These are phyloP conservation scores for Tetrax tetrax DNA, from an alignment of 2,113 vertebrate genomes.

Conservation along the genomic window DNA sequence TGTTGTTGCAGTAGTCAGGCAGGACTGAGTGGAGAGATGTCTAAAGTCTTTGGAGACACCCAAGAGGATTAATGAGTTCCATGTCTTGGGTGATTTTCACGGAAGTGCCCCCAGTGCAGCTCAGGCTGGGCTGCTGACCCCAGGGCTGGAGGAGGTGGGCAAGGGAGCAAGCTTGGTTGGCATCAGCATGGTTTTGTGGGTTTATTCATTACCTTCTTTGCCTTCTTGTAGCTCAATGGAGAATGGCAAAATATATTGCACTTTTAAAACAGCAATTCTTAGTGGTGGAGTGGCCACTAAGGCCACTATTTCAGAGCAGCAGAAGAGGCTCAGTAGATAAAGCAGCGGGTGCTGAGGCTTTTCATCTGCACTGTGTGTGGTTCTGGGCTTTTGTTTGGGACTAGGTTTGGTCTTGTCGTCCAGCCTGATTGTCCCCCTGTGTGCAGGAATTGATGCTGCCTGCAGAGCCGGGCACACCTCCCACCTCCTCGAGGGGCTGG, in stretches of 20 bases:
- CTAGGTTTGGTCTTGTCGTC: neutral
- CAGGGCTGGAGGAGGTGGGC: neutral
- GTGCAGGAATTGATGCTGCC: neutral
- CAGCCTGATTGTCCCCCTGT: neutral
- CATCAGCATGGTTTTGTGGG: neutral
- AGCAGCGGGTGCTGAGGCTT: neutral
- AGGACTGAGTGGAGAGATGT: neutral
- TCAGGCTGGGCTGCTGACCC: neutral
- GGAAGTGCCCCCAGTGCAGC: neutral
- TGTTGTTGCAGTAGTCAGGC: neutral
- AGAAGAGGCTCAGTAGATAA: neutral
- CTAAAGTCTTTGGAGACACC: neutral
- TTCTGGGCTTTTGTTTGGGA: neutral
- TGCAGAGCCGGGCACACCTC: neutral
- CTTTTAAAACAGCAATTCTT: neutral
- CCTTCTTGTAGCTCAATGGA: neutral
- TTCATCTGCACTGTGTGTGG: neutral
- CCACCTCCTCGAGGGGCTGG: neutral
- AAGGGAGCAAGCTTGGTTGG: neutral
- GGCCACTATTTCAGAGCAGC: neutral
- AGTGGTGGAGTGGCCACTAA: neutral
- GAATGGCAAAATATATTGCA: neutral
- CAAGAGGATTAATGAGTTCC: neutral
- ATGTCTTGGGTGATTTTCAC: neutral
- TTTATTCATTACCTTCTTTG: neutral